Evolutionary conservation across 1,140 invertebrate species (phyloP).

Genomic region (Eurosta solidaginis): DNA sequence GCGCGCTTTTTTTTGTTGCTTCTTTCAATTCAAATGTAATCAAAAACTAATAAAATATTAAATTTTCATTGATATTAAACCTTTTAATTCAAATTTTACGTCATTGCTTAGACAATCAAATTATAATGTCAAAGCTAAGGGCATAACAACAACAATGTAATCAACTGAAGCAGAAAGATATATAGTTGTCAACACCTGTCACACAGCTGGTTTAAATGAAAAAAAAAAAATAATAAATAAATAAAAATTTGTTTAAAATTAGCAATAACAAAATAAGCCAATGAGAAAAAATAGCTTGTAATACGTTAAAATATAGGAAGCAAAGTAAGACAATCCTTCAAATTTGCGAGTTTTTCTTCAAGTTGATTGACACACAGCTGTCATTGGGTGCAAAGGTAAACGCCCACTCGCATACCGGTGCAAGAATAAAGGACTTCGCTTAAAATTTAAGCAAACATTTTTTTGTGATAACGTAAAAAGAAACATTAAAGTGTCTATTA

Average conservation of each 20-base stretch:
- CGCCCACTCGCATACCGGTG: background rate
- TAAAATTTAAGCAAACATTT: too few species aligned
- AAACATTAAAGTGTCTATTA: too few species aligned
- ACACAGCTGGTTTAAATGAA: background rate
- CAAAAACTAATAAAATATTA: too few species aligned
- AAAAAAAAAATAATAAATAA: too few species aligned
- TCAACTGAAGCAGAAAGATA: background rate
- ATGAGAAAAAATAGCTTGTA: background rate
- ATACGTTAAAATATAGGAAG: background rate
- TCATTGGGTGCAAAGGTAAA: constrained; percentile 2
- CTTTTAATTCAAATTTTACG: background rate
- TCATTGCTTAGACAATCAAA: constrained; percentile 11
- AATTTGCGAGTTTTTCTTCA: background rate
- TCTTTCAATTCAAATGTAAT: too few species aligned
- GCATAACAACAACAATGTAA: too few species aligned
- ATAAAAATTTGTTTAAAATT: background rate
- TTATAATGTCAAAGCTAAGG: constrained; percentile 33
- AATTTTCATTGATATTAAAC: background rate
- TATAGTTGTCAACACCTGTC: background rate
- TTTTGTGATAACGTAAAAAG: too few species aligned
- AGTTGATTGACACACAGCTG: constrained; percentile 1
- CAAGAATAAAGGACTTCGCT: too few species aligned
- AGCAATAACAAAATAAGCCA: background rate
- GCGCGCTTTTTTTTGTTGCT: background rate
- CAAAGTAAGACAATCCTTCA: background rate